Percentiles rank a stretch among this genome's conserved stretches.
These are phyloP conservation scores for Chrysomela aeneicollis DNA, from an alignment of 2,888 invertebrate species.

Conservation along the genomic window DNA sequence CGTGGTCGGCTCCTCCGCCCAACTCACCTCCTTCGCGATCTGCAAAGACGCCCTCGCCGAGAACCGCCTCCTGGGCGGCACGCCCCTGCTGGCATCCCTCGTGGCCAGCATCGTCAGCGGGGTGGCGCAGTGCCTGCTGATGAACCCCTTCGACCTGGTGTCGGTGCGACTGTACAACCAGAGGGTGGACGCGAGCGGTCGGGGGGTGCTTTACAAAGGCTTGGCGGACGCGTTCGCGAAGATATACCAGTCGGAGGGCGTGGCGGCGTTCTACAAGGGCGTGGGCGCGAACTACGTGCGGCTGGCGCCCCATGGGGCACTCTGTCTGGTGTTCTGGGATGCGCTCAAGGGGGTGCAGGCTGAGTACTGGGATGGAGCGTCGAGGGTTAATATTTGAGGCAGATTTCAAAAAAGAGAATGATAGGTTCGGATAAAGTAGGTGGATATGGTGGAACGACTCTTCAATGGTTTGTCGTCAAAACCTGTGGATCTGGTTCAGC, in stretches of 20 bases:
- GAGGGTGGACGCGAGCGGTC: slow-evolving; percentile 70
- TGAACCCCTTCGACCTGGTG: slow-evolving; percentile 89
- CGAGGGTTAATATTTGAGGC: too few relatives aligned
- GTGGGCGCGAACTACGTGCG: slow-evolving; percentile 87
- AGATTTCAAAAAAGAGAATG: too few relatives aligned
- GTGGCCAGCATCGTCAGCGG: slow-evolving; percentile 80
- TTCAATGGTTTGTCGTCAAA: too few relatives aligned
- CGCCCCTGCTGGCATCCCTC: slow-evolving; percentile 68
- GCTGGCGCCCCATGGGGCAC: slow-evolving; percentile 88
- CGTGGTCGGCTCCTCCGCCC: slow-evolving; percentile 83
- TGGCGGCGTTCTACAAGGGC: slow-evolving; percentile 88
- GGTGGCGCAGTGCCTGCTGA: slow-evolving; percentile 73
- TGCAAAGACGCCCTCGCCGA: slow-evolving; percentile 64
- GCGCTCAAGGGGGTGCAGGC: slow-evolving; percentile 49
- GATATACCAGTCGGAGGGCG: slow-evolving; percentile 78
- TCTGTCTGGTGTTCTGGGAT: slow-evolving; percentile 90
- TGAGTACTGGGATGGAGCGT: slow-evolving; percentile 36
- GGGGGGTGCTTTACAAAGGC: slow-evolving; percentile 74
- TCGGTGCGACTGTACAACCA: slow-evolving; percentile 93
- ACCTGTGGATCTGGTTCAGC: too few relatives aligned
- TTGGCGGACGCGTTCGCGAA: slow-evolving; percentile 80
- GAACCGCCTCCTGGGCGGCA: slow-evolving; percentile 53
- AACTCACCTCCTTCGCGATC: slow-evolving; percentile 81
- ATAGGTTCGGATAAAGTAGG: too few relatives aligned
- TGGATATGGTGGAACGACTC: too few relatives aligned